Base-by-base conservation (phyloP, 2,113 vertebrate species). In the Elgaria multicarinata region DNA sequence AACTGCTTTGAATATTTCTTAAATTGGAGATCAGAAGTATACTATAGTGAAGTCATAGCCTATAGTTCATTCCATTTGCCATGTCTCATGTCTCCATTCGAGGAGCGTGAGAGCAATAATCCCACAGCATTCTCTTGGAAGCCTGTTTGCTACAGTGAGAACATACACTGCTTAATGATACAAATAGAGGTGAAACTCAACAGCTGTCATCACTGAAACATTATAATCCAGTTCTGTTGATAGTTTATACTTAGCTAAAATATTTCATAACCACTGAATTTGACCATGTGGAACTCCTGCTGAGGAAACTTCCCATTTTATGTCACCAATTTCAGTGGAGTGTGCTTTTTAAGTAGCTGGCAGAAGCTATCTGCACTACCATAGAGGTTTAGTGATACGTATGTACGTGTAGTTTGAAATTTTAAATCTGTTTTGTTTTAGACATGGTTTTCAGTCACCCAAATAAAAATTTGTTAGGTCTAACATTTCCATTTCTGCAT, bases 201-300 rank as follows among this genome's bases (percentile, higher is more conserved):
- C 58, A 83, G 39, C 71, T 89, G 80, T 76, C 71, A 83, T 66
- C 87, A 62, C 39, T 66, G 55, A 89, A 76, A 89, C 55, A 83
- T 75, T 89, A 46, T 83, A 89, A 83, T 76, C 58, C 55, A 46
- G 28, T 75, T 31, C 39, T 89, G 87, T 83, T 89, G 80, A 83
- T 83, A 83, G 69, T 83, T 88, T 82, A 74, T 75, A 89, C 39
- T 89, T 89, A 75, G 66, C n/a, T 28, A 46, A 71, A 83, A 83
- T 80, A 83, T 83, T 72, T 83, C 80, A 89, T 64, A 89, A 83
- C 36, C 36, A 42, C 0, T 0, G 8, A 0, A 39, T 91, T n/a
- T 53, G 6, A 74, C 88, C 87, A 58, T 42, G 58, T 28, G 85
- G n/a, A 3, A 39, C 62, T 75, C 80, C 36, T 89, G n/a, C 6